phyloP scores from a whole-genome alignment of 2,797 vertebrate species.

The Smutsia temminckii region DNA sequence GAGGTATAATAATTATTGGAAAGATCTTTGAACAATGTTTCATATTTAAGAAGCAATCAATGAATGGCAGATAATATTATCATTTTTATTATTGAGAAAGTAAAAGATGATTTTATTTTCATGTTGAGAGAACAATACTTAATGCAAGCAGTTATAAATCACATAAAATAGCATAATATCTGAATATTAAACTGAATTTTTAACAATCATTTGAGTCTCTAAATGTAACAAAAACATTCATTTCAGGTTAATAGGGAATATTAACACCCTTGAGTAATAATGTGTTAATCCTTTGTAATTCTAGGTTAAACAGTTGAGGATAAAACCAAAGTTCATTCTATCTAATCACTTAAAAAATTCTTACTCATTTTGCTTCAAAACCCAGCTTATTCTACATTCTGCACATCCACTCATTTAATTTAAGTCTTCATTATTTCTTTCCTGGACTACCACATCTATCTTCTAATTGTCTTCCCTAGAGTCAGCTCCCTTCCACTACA shows the following conservation, averaged over 20 bases:
- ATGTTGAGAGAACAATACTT: not conserved
- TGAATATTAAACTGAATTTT: not conserved
- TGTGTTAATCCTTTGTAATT: not conserved
- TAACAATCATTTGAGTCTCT: not conserved
- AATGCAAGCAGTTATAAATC: not conserved
- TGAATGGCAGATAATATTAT: not conserved
- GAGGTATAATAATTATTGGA: not conserved
- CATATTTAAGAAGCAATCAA: not conserved
- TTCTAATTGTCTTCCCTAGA: not conserved
- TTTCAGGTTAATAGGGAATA: not conserved
- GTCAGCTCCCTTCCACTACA: not conserved
- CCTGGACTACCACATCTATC: not conserved
- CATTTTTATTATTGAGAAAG: constrained; percentile 22
- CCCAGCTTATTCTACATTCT: not conserved
- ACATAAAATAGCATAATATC: not conserved
- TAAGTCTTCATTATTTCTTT: not conserved
- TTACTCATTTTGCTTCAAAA: not conserved
- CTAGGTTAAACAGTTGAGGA: not conserved
- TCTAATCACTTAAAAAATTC: not conserved
- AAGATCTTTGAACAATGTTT: not conserved
- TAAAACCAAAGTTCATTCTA: not conserved
- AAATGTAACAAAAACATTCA: not conserved
- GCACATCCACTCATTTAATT: not conserved
- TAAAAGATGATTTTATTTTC: constrained; percentile 26
- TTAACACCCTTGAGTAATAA: not conserved